Conservation (phyloP, 2,888 invertebrate genomes). For the Oxytorus armatus region DNA sequence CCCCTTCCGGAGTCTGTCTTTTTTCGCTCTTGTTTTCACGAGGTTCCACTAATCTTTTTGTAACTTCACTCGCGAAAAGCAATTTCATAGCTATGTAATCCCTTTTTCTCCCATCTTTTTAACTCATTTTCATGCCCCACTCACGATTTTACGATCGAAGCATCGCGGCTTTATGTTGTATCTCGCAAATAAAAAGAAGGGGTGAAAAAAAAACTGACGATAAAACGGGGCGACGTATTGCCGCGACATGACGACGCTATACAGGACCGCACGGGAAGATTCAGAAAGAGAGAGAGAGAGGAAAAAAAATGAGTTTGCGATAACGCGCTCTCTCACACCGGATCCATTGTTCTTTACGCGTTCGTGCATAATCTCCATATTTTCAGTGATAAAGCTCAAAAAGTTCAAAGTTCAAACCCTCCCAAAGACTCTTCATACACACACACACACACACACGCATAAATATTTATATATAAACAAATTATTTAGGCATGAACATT, state of each 20-base stretch:
- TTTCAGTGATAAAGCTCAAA: slow-evolving; percentile 31
- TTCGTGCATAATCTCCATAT: slow-evolving; percentile 44
- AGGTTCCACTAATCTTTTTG: slow-evolving; percentile 11
- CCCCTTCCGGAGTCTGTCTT: not conserved
- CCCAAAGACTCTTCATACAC: slow-evolving; percentile 12
- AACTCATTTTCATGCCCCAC: slow-evolving; percentile 20
- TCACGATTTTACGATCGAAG: slow-evolving; percentile 37
- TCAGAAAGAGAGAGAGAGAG: slow-evolving; percentile 4
- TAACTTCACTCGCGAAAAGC: slow-evolving; percentile 21
- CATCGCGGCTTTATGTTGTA: slow-evolving; percentile 41
- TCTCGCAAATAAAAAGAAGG: slow-evolving; percentile 20
- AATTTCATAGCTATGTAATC: not conserved
- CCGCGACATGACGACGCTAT: slow-evolving; percentile 54
- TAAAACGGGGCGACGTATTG: slow-evolving; percentile 38
- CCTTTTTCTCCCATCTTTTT: slow-evolving; percentile 17
- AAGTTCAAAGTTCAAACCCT: slow-evolving; percentile 57
- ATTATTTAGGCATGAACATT: too few relatives aligned
- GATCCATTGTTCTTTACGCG: slow-evolving; percentile 58
- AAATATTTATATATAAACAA: slow-evolving; percentile 10
- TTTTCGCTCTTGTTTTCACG: not conserved
- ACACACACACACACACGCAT: too few relatives aligned
- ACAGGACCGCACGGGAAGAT: slow-evolving; percentile 28
- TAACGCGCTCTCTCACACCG: slow-evolving; percentile 56
- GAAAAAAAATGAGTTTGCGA: slow-evolving; percentile 23
- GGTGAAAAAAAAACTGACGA: slow-evolving; percentile 12